Conservation (phyloP, 2,888 invertebrate genomes). For the Rambutsinella grinnellia region DNA sequence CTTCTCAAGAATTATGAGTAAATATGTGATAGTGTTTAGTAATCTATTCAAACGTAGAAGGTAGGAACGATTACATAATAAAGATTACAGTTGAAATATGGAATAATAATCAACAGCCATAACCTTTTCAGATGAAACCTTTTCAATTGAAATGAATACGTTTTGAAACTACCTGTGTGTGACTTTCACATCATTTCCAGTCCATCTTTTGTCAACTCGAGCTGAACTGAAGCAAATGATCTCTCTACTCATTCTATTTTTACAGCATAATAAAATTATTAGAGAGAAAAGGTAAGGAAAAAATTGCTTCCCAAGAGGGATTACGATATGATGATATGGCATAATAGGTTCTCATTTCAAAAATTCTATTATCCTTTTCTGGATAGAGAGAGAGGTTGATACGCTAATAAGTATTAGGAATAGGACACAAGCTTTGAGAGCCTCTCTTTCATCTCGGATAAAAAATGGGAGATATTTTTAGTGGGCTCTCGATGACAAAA, state of each 20-base stretch:
- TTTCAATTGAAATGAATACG: not conserved
- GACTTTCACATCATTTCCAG: not conserved
- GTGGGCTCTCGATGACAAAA: constrained; percentile 50
- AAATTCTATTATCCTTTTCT: not conserved
- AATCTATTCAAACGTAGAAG: constrained; percentile 17
- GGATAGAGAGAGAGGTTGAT: not conserved
- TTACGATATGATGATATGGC: not conserved
- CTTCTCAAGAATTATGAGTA: not conserved
- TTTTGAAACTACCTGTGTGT: too few species aligned
- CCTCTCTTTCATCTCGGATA: constrained; percentile 17
- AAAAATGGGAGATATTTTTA: constrained; percentile 25
- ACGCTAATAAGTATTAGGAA: not conserved
- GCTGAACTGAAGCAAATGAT: constrained; percentile 9
- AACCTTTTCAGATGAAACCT: constrained; percentile 4
- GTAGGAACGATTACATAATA: constrained; percentile 21
- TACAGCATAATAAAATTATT: not conserved
- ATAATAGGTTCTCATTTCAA: not conserved
- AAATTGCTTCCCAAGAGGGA: not conserved
- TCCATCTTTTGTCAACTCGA: not conserved
- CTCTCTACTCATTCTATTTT: not conserved
- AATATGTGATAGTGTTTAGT: constrained; percentile 6
- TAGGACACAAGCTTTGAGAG: not conserved
- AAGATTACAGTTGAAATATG: constrained; percentile 9
- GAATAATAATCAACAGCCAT: constrained; percentile 12
- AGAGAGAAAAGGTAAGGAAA: not conserved